Base-by-base conservation (phyloP, 2,797 vertebrate genomes). In the Lacerta viridis region DNA sequence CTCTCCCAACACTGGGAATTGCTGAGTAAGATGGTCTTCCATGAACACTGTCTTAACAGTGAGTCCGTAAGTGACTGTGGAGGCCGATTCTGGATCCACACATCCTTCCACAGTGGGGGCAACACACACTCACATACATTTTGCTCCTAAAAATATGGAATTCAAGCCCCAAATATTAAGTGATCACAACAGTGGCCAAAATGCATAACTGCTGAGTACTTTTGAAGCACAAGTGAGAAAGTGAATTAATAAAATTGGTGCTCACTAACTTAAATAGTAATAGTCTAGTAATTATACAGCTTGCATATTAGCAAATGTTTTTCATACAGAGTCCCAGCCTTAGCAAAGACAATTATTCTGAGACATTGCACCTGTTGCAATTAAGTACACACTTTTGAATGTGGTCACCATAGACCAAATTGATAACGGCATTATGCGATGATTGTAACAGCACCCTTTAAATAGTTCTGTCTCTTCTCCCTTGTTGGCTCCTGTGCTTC, bases 301-400 rank as follows among this genome's bases (percentile, higher is more conserved):
- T 72, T 33, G 1, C 23, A 11, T 84, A 23, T 39, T 33, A 25
- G 13, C 17, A 27, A 66, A 29, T 39, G 6, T 6, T 61, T 59
- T 23, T 6, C 29, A 36, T 50, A 81, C 7, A 9, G 33, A 64
- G 36, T 75, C 64, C 7, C 36, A 9, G 66, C 20, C 36, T 23
- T 4, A 29, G n/a, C 27, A 20, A 59, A 87, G 68, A 8, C 17
- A 68, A 17, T 68, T 50, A 61, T 27, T 75, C 29, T 76, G 39
- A 66, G 61, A 18, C 13, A 36, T 68, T 13, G 64, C 0, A 23
- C 20, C 74, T 85, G 0, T 84, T 68, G 13, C 0, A 68, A 20
- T 27, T 8, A 80, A 0, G 0, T 68, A 39, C 81, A 25, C n/a
- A 36, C 29, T 8, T 80, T 15, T 61, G 5, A 27, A 15, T 80